Evolutionary conservation across 2,888 invertebrate species (phyloP), one percentile per base, ranked within the genome.

Genomic region (Agrenia bidenticulata): DNA sequence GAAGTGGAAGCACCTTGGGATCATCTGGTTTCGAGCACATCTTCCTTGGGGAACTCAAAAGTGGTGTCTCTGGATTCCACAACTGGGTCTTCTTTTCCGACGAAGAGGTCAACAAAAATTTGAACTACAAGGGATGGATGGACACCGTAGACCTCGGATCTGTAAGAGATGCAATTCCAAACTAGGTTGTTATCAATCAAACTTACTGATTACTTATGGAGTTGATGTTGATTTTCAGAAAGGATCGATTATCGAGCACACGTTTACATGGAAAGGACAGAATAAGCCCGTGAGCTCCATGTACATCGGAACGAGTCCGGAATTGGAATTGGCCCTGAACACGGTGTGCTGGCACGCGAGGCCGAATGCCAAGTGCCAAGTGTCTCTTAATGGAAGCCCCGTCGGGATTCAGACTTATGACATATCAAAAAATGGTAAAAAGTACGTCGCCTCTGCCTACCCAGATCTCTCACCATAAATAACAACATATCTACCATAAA

Each of bases 11-110:
- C 26, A 85, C 85, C 78, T 85, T 90, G 24, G 90, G 94, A 64
- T 94, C 94, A 76, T 90, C 89, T 27, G 95, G 92, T 1, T 95
- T 95, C 78, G 95, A 96, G 80, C 95, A 96, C 78, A 87, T 94
- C 17, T 94, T 95, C 79, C 85, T 94, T 2, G 89, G 92, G 0
- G 95, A 96, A 83, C 82, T 89, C 0, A 86, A 87, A 74, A 85
- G 85, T 45, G 87, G 87, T 76, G 86, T 94, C 21, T 87, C 81
- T 78, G 94, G 94, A 11, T 83, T 95, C 70, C 95, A 96, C 80
- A 93, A 92, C 79, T 96, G 95, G 94, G 83, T 94, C 27, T 90
- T 89, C 80, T 92, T 90, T 77, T 84, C 86, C 60, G 84, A 85
- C 61, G 88, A 92, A 80, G 94, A 95, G 81, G 78, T 81, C 39